Base-by-base conservation (phyloP, 2,113 vertebrate genomes). In the Tichodroma muraria region DNA sequence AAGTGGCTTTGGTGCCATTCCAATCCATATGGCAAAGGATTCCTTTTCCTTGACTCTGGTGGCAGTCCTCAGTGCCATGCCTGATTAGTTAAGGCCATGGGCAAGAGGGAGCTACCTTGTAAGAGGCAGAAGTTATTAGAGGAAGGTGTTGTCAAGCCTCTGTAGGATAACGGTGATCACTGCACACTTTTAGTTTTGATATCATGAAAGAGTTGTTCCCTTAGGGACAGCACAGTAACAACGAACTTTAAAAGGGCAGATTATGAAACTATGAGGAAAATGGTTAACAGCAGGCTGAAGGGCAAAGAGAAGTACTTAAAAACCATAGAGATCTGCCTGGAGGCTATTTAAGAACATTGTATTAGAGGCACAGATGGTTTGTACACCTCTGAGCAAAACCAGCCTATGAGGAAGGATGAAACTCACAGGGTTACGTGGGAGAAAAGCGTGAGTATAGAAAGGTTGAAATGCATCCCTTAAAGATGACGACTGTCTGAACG, bases 291-390 rank as follows among this genome's bases (percentile, higher is more conserved):
- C 95, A 96, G 95, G 92, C 95, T 95, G 88, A 96, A 96, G 94
- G 95, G 92, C 93, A 94, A 91, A 94, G 87, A 88, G 81, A 92
- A 90, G 63, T 80, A 93, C 85, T 97, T 97, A 94, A 94, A 96
- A 97, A 90, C 50, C 88, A 85, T 54, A 93, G 75, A 95, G 66
- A 88, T 89, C 88, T 96, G 94, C 94, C 95, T 96, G 93, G 88
- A 93, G 96, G 95, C 93, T 95, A 94, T 97, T 97, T 95, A 95
- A 94, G 83, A 95, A 88, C 80, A 79, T 84, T 79, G 81, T 88
- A 96, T 94, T 89, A 96, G 94, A 96, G 95, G 93, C 95, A 94
- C 97, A 96, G 96, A 96, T 97, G 95, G 95, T 97, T 96, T 94
- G 94, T 94, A 86, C 92, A 96, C 89, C 90, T 97, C 92, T 90